Base-by-base conservation (phyloP, 1,140 invertebrate species). In the Philotrypesis tridentata region DNA sequence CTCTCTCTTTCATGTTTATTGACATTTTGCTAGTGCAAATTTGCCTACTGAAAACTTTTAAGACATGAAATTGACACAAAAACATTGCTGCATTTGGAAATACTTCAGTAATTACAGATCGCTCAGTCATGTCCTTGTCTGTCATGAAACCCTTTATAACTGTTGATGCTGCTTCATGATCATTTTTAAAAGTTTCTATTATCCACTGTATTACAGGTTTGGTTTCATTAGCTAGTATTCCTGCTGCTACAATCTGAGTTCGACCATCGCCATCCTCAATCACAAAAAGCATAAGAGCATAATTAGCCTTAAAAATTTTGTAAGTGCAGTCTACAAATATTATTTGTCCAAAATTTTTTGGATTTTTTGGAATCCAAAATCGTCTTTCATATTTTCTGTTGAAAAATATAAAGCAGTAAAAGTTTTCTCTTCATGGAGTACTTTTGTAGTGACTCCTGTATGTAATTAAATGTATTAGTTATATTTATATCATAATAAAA, bases 281-380 rank as follows among this genome's bases (percentile, higher is more conserved):
- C 4, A 82, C 27, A 23, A 85, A 25, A 12, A 85, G 17, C 33
- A 83, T 71, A 23, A 85, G 11, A 63, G 14, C 25, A 1, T 78
- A 21, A n/a, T 70, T 70, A 21, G 31, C 72, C 21, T 74, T 75
- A 29, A 83, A 40, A 1, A 85, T 37, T 61, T 85, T 85, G 33
- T 85, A 83, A 2, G 84, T 85, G 8, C 74, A 68, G 43, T 85
- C 79, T 27, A 85, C 77, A 33, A 83, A 82, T 21, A 85, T 17
- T 17, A 85, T 82, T 79, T 83, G 75, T 8, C 79, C 79, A 55
- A 74, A 85, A 11, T 40, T 23, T 29, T 40, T 21, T 0, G 72
- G 21, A 14, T 73, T 31, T 60, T n/a, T 11, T 82, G n/a, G n/a
- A n/a, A n/a, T n/a, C n/a, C n/a, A n/a, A n/a, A n/a, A n/a, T n/a